phyloP scores from a whole-genome alignment of 2,888 invertebrate species.

The Perithous albicinctus region DNA sequence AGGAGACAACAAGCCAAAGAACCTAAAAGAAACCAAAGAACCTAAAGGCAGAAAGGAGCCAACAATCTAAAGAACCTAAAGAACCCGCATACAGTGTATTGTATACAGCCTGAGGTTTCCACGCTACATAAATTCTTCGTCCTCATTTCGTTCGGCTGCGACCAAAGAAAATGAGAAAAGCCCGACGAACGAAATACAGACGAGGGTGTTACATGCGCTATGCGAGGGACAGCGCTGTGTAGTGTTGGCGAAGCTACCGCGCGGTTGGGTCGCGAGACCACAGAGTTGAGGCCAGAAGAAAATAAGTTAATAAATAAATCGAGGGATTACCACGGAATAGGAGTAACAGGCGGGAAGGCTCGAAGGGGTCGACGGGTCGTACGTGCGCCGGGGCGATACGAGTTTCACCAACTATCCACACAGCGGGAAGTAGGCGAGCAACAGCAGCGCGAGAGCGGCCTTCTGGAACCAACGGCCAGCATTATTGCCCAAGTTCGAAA shows the following conservation, averaged over 20 bases:
- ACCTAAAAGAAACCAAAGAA: too few species aligned
- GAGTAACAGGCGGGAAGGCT: slow-evolving; percentile 37
- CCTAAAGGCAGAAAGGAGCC: too few species aligned
- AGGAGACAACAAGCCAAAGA: too few species aligned
- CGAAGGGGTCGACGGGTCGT: slow-evolving; percentile 42
- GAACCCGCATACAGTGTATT: too few species aligned
- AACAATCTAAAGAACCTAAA: too few species aligned
- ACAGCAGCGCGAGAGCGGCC: slow-evolving; percentile 58
- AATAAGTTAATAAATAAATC: slow-evolving; percentile 75
- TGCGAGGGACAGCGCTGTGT: slow-evolving; percentile 8
- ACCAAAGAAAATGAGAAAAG: slow-evolving; percentile 58
- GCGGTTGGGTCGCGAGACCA: slow-evolving; percentile 5
- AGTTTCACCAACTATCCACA: slow-evolving; percentile 76
- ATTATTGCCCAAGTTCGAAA: slow-evolving; percentile 81
- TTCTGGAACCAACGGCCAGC: slow-evolving; percentile 77
- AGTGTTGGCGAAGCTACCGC: slow-evolving; percentile 7
- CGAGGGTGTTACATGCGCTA: slow-evolving; percentile 11
- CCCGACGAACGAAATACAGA: slow-evolving; percentile 34
- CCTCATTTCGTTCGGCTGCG: slow-evolving; percentile 55
- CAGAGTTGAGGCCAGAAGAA: slow-evolving; percentile 60
- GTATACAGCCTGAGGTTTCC: slow-evolving; percentile 38
- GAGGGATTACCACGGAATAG: slow-evolving; percentile 68
- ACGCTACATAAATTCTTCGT: slow-evolving; percentile 64
- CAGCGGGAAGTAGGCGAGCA: slow-evolving; percentile 7
- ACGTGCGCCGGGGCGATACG: slow-evolving; percentile 71